Evolutionary conservation across 1,140 invertebrate species (phyloP), one percentile per base, ranked within the genome.

Genomic region (Ceratina calcarata): DNA sequence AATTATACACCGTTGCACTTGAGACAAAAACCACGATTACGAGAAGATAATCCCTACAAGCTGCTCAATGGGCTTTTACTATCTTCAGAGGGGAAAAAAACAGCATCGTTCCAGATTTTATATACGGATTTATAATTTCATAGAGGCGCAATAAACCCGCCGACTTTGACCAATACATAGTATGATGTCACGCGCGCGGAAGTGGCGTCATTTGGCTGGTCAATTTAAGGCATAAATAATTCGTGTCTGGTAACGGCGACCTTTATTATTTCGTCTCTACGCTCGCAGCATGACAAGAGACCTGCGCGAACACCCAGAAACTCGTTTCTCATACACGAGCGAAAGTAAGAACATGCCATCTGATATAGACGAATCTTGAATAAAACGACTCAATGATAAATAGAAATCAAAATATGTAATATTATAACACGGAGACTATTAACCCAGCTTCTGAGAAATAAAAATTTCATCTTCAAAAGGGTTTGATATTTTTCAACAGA

Each of bases 121-220:
- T 16, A 22, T 18, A n/a, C 22, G 15, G 32, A 45, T 45, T 66
- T 24, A 24, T 16, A 58, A 69, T 62, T 78, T 55, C 32, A 20
- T 12, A 18, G 15, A 15, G 10, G 51, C 45, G 32, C 24, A 16
- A 15, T 20, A 60, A 15, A 45, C 37, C 37, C 58, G 64, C 18
- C 61, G 85, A 78, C 84, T 86, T 89, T 86, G 85, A 87, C 67
- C 49, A 74, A 55, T 68, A n/a, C 6, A 57, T n/a, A 57, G 2
- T 78, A 79, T 86, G 84, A 89, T 86, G 88, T 89, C 86, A 76
- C 64, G 64, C 64, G 58, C 62, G 60, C 85, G 88, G 83, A 88
- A 89, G 81, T 89, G 85, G 79, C 85, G 83, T 88, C 83, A 85
- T 72, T 81, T 78, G 6, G 72, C 65, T 51, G 69, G 20, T 78